These are phyloP conservation scores for Plecturocebus donacophilus DNA, from an alignment of 2,113 vertebrate genomes.

Conservation along the genomic window DNA sequence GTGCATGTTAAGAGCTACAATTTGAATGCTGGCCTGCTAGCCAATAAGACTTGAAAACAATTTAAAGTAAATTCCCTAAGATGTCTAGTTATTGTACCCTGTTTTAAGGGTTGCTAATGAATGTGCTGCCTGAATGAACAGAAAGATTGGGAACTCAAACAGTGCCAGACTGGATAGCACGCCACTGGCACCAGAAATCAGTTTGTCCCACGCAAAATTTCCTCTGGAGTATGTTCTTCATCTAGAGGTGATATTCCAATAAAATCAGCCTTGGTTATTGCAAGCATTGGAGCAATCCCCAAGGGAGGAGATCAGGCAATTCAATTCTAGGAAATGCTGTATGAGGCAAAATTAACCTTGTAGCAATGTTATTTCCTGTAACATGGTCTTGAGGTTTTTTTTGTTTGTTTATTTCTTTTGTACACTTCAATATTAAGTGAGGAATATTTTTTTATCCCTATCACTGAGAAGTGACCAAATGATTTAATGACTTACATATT, in stretches of 20 bases:
- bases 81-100: slow-evolving; percentile 82
- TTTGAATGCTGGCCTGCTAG: slow-evolving; percentile 83
- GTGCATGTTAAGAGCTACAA: slow-evolving; percentile 75
- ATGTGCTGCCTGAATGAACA: slow-evolving; percentile 89
- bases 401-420: slow-evolving; percentile 70
- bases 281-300: slow-evolving; percentile 81
- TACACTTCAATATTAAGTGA: slow-evolving; percentile 81
- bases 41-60: slow-evolving; percentile 83
- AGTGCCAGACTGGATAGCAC: slow-evolving; percentile 78
- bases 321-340: slow-evolving; percentile 83
- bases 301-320: slow-evolving; percentile 82
- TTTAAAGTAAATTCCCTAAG: slow-evolving; percentile 84
- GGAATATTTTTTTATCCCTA: slow-evolving; percentile 55
- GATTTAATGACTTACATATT: slow-evolving; percentile 58
- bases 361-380: slow-evolving; percentile 82
- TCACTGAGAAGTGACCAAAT: slow-evolving; percentile 68
- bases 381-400: slow-evolving; percentile 77
- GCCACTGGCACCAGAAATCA: slow-evolving; percentile 84
- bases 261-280: slow-evolving; percentile 87
- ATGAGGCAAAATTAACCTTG: slow-evolving; percentile 86
- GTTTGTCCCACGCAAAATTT: slow-evolving; percentile 85
- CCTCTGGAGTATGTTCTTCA: slow-evolving; percentile 84
- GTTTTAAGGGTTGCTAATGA: slow-evolving; percentile 87
- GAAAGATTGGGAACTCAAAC: slow-evolving; percentile 86
- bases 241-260: slow-evolving; percentile 87